Base-by-base conservation (phyloP, 2,797 vertebrate species). In the Rhabdomys pumilio region DNA sequence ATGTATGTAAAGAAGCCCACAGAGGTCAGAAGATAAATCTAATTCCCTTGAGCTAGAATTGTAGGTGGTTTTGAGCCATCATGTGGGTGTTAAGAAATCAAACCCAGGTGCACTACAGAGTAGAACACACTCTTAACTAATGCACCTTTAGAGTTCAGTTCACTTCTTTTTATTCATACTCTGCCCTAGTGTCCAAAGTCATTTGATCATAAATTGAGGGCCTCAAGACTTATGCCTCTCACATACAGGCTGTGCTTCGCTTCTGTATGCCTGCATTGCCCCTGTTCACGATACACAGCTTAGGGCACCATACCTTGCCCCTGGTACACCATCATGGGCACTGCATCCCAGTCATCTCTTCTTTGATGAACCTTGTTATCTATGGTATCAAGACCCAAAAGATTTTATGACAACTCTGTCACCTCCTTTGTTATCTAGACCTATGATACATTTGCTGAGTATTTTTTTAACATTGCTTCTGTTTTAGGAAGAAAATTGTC, bases 281-380 rank as follows among this genome's bases (percentile, higher is more conserved):
- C 26, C 77, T 90, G 1, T 82, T 97, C 65, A 55, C 96, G 0
- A 61, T 86, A 53, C 93, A 97, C 41, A 65, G 57, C 10, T 67
- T n/a, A 34, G 61, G 41, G 20, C 5, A 15, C 47, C 84, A 53
- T 13, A 53, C 31, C 34, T 69, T 50, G 20, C 12, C 31, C 17
- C 31, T 10, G 7, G 31, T 34, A 93, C 73, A 96, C 93, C 80
- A 4, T 96, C 8, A 76, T 89, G 73, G 90, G 89, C 89, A 96
- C 82, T 3, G 6, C 95, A 3, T 98, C 94, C 69, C 96, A 10
- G 8, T 53, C 2, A 85, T 95, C 10, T 94, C 79, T 24, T 95
- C 95, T 26, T 47, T 96, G 83, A 96, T 97, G 83, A 97, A 97
- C 44, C 95, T 90, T 6, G 47, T 93, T 57, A 75, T 96, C 31